Conservation (phyloP, 2,797 vertebrate species). For the Eospalax fontanierii region DNA sequence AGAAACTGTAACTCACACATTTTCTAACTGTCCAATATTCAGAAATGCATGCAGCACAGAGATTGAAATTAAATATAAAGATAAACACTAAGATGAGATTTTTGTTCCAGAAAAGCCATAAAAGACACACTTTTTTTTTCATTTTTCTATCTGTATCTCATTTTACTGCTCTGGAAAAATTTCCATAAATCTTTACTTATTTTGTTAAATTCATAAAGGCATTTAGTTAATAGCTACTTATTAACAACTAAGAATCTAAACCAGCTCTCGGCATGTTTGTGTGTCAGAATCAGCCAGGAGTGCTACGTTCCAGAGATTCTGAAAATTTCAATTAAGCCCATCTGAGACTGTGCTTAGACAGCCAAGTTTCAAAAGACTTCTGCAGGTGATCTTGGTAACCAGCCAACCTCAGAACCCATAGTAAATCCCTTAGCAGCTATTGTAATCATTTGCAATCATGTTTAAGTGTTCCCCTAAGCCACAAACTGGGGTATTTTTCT, state of each 20-base stretch:
- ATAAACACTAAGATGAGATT: neutral
- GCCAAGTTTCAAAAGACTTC: neutral
- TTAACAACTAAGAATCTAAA: neutral
- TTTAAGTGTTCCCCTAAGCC: neutral
- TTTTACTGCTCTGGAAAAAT: neutral
- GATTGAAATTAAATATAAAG: neutral
- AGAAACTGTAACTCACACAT: neutral
- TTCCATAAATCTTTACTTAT: neutral
- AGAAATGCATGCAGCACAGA: slow-evolving; percentile 14
- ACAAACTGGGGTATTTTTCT: neutral
- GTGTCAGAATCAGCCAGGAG: neutral
- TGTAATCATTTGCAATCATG: neutral
- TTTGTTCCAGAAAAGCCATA: neutral
- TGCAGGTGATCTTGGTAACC: neutral
- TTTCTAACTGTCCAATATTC: neutral
- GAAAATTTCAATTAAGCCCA: neutral
- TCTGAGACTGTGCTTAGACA: neutral
- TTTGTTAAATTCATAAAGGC: neutral
- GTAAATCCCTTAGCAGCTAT: neutral
- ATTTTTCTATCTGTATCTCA: neutral
- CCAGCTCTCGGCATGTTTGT: neutral
- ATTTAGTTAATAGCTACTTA: slow-evolving; percentile 24
- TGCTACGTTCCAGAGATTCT: neutral
- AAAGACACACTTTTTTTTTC: neutral
- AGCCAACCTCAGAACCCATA: neutral